Conservation (phyloP, 2,113 vertebrate genomes). For the Oryzias celebensis region DNA sequence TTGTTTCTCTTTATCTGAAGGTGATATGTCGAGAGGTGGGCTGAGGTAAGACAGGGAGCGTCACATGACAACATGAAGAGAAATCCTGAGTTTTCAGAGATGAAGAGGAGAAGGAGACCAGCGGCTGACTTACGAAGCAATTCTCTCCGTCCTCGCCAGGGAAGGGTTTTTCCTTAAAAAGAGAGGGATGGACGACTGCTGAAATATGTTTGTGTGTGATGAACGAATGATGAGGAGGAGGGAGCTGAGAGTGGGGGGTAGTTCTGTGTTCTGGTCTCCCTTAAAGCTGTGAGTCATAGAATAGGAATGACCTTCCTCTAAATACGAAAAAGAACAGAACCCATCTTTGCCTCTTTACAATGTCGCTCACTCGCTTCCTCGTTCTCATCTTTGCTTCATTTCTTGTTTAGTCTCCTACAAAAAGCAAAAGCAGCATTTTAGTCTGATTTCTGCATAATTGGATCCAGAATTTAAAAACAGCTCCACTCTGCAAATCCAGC, state of each 20-base stretch:
- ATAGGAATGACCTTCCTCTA: constrained; percentile 63
- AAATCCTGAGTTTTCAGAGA: constrained; percentile 15
- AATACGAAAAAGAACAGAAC: constrained; percentile 34
- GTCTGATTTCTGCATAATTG: constrained; percentile 46
- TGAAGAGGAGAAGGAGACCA: constrained; percentile 22
- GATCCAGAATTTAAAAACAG: constrained; percentile 47
- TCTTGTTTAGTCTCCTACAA: constrained; percentile 43
- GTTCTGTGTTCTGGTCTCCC: constrained; percentile 53
- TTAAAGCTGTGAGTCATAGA: constrained; percentile 70
- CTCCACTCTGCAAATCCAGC: constrained; percentile 1
- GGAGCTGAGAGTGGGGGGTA: constrained; percentile 9
- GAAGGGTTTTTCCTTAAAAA: constrained; percentile 71
- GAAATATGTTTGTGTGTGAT: constrained; percentile 26
- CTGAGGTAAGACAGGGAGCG: constrained; percentile 9
- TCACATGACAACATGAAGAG: neutral
- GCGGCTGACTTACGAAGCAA: constrained; percentile 44
- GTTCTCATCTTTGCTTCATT: constrained; percentile 14
- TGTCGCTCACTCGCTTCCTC: constrained; percentile 16
- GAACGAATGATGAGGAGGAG: constrained; percentile 32
- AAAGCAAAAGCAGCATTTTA: constrained; percentile 37
- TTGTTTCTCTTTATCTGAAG: constrained; percentile 9
- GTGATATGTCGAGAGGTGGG: neutral
- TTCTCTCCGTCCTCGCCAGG: constrained; percentile 46
- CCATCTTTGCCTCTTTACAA: constrained; percentile 28
- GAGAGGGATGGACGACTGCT: constrained; percentile 40